Base-by-base conservation (phyloP, 92 coral and sea anemone species). In the Phymanthus crucifer region DNA sequence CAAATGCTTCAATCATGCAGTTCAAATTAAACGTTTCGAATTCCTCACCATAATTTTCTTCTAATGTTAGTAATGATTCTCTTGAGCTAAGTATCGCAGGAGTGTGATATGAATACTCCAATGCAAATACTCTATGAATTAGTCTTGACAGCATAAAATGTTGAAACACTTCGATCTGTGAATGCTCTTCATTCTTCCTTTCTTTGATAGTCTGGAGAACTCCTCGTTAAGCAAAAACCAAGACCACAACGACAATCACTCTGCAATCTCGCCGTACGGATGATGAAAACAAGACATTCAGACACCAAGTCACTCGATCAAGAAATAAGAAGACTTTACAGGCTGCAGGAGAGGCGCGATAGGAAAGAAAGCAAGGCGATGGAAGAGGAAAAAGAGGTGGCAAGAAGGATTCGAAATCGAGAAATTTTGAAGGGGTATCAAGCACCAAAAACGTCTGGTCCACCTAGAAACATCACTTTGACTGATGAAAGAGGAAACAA, bases 381-480 rank as follows among this genome's bases (percentile, higher is more conserved):
- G 4, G 72, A 77, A 64, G 81, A 77, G 27, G 81, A 48, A 64
- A 77, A 45, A 34, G 72, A 77, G 24, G 6, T 38, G n/a, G 81
- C 56, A 37, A 58, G 57, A 64, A n/a, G 23, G 40, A 23, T 64
- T 0, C 37, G 57, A 12, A 65, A 64, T 10, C 81, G 61, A 6
- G 72, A 64, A 40, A 7, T 77, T 6, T 36, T 77, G 31, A 40
- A 40, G 32, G 66, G 11, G 0, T 50, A 27, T 12, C n/a, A 31
- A 10, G 17, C 14, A 24, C 36, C 40, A n/a, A 40, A 38, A 9
- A 2, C 27, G 18, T 16, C 36, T 16, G 24, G 57, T 14, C 45
- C 32, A 19, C 21, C 0, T 12, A 77, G 47, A 33, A 77, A 77
- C 29, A 77, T 77, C 24, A 35, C 72, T 46, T 26, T 77, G 58